Evolutionary conservation across 2,888 invertebrate genomes (phyloP).

Genomic region (Sarcophaga caerulescens): DNA sequence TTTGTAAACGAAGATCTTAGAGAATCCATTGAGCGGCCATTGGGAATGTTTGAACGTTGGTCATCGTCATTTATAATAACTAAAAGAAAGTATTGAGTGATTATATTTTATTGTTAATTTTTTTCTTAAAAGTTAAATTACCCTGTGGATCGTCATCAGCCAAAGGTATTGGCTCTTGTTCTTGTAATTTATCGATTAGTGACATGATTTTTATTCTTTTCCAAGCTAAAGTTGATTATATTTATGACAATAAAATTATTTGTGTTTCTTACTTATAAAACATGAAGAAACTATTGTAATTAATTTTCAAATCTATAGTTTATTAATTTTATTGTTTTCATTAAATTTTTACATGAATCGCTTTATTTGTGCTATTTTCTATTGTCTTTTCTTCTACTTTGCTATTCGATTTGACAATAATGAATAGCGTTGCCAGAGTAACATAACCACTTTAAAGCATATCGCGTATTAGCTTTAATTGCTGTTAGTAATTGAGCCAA

Average conservation of each 20-base stretch:
- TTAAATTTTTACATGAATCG: background rate
- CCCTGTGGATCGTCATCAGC: slow-evolving; percentile 96
- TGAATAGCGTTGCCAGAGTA: background rate
- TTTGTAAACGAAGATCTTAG: slow-evolving; percentile 94
- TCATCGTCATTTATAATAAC: slow-evolving; percentile 93
- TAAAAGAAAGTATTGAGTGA: slow-evolving; percentile 72
- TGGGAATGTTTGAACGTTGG: slow-evolving; percentile 82
- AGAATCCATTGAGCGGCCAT: slow-evolving; percentile 94
- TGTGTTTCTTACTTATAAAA: background rate
- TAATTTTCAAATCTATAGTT: background rate
- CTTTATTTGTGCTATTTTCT: slow-evolving; percentile 9
- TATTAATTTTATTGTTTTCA: background rate
- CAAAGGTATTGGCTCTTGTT: slow-evolving; percentile 90
- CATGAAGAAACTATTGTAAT: background rate
- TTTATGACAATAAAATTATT: background rate
- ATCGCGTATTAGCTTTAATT: too few relatives aligned
- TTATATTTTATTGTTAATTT: background rate
- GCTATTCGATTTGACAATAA: slow-evolving; percentile 7
- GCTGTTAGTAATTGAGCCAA: too few relatives aligned
- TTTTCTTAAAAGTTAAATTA: slow-evolving; percentile 74
- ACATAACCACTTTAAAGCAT: background rate
- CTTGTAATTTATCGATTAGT: slow-evolving; percentile 85
- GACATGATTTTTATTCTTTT: slow-evolving; percentile 74
- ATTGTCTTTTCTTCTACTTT: background rate
- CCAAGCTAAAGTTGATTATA: background rate